A percentile compares a stretch with the other conserved stretches of the same genome.
These are phyloP conservation scores for Tubulanus polymorphus DNA, from an alignment of 2,888 invertebrate genomes.

Conservation along the genomic window DNA sequence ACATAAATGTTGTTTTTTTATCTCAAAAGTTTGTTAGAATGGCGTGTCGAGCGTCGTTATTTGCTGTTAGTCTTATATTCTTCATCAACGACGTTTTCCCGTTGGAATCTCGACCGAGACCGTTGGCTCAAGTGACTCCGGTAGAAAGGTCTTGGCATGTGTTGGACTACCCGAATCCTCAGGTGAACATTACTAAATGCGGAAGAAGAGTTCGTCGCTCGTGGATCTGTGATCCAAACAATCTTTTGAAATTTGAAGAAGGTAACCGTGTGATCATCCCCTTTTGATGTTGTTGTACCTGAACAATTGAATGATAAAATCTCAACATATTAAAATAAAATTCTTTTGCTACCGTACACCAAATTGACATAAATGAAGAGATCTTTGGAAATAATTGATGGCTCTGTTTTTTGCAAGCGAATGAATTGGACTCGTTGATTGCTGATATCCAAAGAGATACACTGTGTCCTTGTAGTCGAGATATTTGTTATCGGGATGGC, in stretches of 20 bases:
- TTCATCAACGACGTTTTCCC: too few species aligned
- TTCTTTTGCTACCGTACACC: too few species aligned
- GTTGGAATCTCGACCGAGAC: too few species aligned
- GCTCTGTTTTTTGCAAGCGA: conserved; percentile 16
- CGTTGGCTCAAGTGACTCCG: too few species aligned
- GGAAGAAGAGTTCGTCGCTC: conserved; percentile 20
- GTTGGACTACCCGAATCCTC: conserved; percentile 21
- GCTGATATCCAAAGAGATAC: conserved; percentile 20
- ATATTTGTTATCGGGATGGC: conserved; percentile 15
- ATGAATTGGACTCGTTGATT: conserved; percentile 18
- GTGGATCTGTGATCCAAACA: conserved; percentile 27
- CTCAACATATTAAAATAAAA: too few species aligned
- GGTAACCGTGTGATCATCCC: conserved; percentile 13
- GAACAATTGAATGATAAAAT: too few species aligned
- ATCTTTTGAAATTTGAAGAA: conserved; percentile 14
- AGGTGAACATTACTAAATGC: conserved; percentile 16
- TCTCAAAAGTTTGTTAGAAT: too few species aligned
- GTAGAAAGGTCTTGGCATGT: too few species aligned
- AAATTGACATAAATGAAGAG: not conserved
- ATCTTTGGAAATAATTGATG: not conserved
- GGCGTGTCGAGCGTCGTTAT: too few species aligned
- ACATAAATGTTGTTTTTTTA: too few species aligned
- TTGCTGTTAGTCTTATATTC: too few species aligned
- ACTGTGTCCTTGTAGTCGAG: conserved; percentile 20
- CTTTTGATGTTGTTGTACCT: too few species aligned